Evolutionary conservation across 1,140 invertebrate genomes (phyloP).

Genomic region (Arctopsyche grandis): DNA sequence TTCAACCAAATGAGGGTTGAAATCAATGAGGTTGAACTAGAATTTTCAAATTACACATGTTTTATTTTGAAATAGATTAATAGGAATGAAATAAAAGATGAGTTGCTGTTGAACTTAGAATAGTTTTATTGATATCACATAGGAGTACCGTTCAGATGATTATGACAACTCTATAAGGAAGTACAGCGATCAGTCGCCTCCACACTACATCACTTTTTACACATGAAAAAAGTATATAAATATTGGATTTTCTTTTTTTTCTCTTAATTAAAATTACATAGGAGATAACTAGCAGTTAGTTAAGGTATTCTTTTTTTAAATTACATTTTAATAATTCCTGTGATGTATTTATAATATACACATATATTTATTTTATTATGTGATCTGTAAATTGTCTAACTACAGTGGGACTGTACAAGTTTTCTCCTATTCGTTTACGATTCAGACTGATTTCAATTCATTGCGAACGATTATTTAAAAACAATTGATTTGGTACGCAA

Average conservation of each 20-base stretch:
- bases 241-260: slow-evolving; percentile 47
- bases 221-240: slow-evolving; percentile 52
- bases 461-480: background rate
- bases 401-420: slow-evolving; percentile 34
- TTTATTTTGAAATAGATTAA: too few species aligned
- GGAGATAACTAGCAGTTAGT: slow-evolving; percentile 39
- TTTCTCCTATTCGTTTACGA: background rate
- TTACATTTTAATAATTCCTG: slow-evolving; percentile 24
- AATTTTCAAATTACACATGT: too few species aligned
- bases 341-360: slow-evolving; percentile 9
- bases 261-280: slow-evolving; percentile 49
- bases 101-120: slow-evolving; percentile 49
- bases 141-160: slow-evolving; percentile 54
- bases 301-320: slow-evolving; percentile 26
- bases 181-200: slow-evolving; percentile 50
- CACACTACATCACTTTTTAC: slow-evolving; percentile 44
- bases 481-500: background rate
- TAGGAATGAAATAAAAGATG: slow-evolving; percentile 34
- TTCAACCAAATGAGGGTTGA: background rate
- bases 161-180: slow-evolving; percentile 52
- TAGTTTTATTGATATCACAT: slow-evolving; percentile 55
- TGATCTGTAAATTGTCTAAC: slow-evolving; percentile 42
- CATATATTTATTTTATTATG: slow-evolving; percentile 23
- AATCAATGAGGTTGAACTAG: too few species aligned
- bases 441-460: slow-evolving; percentile 4